These are phyloP conservation scores for Melanotaenia parkinsoni DNA, from an alignment of 2,797 vertebrate species.

Conservation along the genomic window DNA sequence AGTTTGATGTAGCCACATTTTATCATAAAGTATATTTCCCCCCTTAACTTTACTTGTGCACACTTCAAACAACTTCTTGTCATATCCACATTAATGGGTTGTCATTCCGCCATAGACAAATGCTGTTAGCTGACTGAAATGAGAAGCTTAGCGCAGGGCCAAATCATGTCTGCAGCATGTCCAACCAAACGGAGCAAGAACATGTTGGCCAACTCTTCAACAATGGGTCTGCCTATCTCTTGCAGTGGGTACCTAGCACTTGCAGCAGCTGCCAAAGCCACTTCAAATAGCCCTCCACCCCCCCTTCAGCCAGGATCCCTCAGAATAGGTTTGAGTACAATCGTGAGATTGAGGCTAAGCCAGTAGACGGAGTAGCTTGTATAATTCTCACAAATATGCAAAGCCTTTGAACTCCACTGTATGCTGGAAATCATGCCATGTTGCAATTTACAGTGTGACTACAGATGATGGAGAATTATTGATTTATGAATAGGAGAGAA, in stretches of 20 bases:
- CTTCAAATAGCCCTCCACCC: conserved; percentile 68
- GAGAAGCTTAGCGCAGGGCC: conserved; percentile 50
- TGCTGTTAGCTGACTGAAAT: conserved; percentile 44
- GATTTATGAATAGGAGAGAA: conserved; percentile 59
- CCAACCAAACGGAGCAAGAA: conserved; percentile 69
- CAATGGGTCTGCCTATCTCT: conserved; percentile 62
- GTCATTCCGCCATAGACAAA: conserved; percentile 50
- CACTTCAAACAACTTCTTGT: conserved; percentile 29
- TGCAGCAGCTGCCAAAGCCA: conserved; percentile 66
- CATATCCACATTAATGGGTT: conserved; percentile 49
- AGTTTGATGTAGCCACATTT: conserved; percentile 16
- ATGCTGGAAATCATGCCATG: conserved; percentile 44
- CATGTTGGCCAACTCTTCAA: conserved; percentile 62
- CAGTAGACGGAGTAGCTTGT: conserved; percentile 62
- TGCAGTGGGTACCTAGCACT: conserved; percentile 60
- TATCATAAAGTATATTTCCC: neutral
- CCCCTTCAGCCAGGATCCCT: conserved; percentile 69
- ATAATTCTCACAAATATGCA: conserved; percentile 69
- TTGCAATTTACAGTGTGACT: conserved; percentile 56
- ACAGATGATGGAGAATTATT: conserved; percentile 59
- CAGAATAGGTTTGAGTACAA: conserved; percentile 68
- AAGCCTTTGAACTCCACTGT: conserved; percentile 63
- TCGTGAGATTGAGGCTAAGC: conserved; percentile 72
- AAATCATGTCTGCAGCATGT: conserved; percentile 64
- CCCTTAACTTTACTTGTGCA: conserved; percentile 15